Evolutionary conservation across 1,140 invertebrate genomes (phyloP).

Genomic region (Bilobella aurantiaca): DNA sequence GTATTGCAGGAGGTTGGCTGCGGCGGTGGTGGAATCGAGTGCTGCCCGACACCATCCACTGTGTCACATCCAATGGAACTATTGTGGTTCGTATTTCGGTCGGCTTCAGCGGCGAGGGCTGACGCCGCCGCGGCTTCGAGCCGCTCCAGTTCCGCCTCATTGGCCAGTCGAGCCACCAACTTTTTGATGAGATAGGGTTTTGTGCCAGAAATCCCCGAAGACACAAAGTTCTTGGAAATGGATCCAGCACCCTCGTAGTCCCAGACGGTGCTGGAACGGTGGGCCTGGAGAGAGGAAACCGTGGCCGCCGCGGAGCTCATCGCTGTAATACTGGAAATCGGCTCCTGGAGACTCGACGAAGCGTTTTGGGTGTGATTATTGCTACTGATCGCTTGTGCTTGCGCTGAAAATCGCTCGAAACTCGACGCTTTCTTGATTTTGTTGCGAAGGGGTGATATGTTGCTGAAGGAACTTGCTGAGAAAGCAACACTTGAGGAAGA

Average conservation of each 20-base stretch:
- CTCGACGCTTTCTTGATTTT: conserved; percentile 35
- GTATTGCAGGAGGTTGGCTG: conserved; percentile 9
- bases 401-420: conserved; percentile 29
- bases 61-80: no score
- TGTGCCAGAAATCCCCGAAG: not conserved
- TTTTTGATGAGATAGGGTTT: conserved; percentile 29
- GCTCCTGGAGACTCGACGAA: not conserved
- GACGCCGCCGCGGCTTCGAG: conserved; percentile 20
- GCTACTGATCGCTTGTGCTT: conserved; percentile 22
- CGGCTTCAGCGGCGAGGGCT: conserved; percentile 6
- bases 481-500: no score
- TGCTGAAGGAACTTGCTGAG: conserved; percentile 18
- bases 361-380: conserved; percentile 9
- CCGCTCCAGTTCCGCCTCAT: conserved; percentile 26
- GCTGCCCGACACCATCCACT: conserved; percentile 8
- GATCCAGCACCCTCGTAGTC: not conserved
- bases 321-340: not conserved
- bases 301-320: no score
- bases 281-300: not conserved
- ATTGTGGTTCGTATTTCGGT: not conserved
- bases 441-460: conserved; percentile 25
- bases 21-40: no score
- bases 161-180: conserved; percentile 30
- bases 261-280: not conserved
- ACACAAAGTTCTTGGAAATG: not conserved